Evolutionary conservation across 2,797 vertebrate genomes (phyloP).

Genomic region (Acanthurus tractus): DNA sequence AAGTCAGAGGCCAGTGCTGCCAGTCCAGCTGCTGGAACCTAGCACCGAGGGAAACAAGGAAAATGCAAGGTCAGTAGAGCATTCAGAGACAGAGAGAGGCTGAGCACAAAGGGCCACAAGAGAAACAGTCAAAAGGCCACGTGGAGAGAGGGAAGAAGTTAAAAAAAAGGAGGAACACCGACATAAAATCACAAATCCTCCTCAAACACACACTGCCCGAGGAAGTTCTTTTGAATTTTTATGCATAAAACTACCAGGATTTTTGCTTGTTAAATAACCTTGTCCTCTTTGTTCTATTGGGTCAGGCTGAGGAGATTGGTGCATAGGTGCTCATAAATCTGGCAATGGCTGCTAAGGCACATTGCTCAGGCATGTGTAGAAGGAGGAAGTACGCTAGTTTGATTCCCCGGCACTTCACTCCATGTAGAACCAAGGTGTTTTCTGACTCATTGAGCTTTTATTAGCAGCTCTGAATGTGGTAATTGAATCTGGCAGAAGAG

Average conservation of each 20-base stretch:
- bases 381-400: constrained; percentile 74
- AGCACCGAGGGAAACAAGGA: constrained; percentile 54
- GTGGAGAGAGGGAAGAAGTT: constrained; percentile 34
- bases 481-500: constrained; percentile 68
- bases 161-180: constrained; percentile 21
- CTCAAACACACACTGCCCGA: constrained; percentile 1
- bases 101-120: constrained; percentile 52
- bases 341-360: constrained; percentile 62
- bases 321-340: constrained; percentile 69
- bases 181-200: constrained; percentile 32
- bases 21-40: constrained; percentile 74
- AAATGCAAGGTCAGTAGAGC: constrained; percentile 77
- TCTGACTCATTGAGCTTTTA: constrained; percentile 70
- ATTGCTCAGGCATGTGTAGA: constrained; percentile 81
- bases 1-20: constrained; percentile 68
- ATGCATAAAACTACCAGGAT: background rate
- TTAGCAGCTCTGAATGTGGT: constrained; percentile 46
- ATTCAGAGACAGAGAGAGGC: constrained; percentile 46
- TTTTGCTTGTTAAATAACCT: constrained; percentile 43
- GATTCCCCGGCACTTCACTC: constrained; percentile 62
- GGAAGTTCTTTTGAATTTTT: constrained; percentile 28
- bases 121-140: constrained; percentile 43
- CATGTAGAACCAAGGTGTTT: constrained; percentile 55
- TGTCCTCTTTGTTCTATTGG: constrained; percentile 34
- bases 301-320: constrained; percentile 34